A percentile compares a stretch with the other conserved stretches of the same genome.
Conservation (phyloP, 2,113 vertebrate genomes). For the Gnathonemus longibarbis region DNA sequence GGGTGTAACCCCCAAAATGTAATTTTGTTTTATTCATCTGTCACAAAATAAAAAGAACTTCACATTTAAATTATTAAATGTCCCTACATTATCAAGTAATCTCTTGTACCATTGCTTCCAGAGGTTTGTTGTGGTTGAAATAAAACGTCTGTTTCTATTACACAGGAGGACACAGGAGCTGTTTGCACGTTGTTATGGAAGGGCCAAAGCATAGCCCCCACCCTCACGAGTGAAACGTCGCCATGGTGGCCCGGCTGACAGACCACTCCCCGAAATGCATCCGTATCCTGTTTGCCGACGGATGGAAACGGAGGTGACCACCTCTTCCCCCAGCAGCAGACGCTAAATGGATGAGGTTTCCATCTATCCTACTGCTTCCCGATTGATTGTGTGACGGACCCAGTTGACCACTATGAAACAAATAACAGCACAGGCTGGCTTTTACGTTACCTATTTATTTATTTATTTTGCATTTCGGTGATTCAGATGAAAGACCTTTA, state of each 20-base stretch:
- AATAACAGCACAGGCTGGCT: background rate
- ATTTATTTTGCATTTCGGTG: constrained; percentile 50
- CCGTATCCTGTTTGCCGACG: constrained; percentile 7
- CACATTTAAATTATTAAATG: background rate
- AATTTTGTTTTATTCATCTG: background rate
- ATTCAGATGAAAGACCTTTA: constrained; percentile 68
- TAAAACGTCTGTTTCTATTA: background rate
- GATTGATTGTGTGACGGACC: constrained; percentile 27
- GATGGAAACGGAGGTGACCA: background rate
- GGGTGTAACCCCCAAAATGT: background rate
- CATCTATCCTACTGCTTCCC: constrained; percentile 28
- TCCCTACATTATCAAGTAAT: background rate
- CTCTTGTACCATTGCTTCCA: background rate
- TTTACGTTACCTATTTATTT: background rate
- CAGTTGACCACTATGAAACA: constrained; percentile 54
- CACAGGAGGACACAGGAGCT: background rate
- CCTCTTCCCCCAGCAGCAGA: background rate
- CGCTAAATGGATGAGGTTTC: constrained; percentile 10
- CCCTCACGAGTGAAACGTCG: background rate
- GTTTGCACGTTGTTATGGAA: background rate
- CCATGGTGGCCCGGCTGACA: background rate
- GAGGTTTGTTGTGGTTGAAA: background rate
- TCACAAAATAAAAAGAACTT: background rate
- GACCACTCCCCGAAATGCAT: background rate
- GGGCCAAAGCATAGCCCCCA: background rate